Evolutionary conservation across 1,140 invertebrate genomes (phyloP), one percentile per base, ranked within the genome.

Genomic region (Solenopsis fugax): DNA sequence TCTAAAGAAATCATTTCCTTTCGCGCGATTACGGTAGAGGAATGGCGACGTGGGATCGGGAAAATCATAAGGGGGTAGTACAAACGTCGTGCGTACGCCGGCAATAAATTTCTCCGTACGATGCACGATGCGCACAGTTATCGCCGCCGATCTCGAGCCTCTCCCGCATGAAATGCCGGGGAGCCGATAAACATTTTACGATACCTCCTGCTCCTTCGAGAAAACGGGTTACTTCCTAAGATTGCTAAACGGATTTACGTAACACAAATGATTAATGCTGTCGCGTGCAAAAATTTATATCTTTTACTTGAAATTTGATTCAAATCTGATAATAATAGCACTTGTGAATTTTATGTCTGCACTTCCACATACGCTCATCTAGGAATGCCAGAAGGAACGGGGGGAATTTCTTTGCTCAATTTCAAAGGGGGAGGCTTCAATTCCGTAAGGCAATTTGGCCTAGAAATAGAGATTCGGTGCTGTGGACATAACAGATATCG

Each of bases 1-100:
- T 88, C 48, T 60, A 73, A 89, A 87, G 88, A 72, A 90, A 89
- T 71, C 65, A 86, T 81, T 75, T 73, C 67, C 62, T 73, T 54
- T 86, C 52, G 69, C 86, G 54, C 54, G 73, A 88, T 60, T 77
- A 71, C 56, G 45, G 82, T 67, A 18, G 54, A 84, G 54, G 13
- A 88, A 89, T 73, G 52, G 82, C 54, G 69, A 73, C 41, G 24
- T 62, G 41, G 6, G 67, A 84, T 84, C 69, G 69, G 41, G 69
- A 73, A 73, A 84, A 62, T 84, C 69, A 73, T 82, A 73, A 84
- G 67, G 67, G 78, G 41, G 41, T 84, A 60, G 41, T 73, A 73
- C 80, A 60, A 73, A 75, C 54, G 69, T 82, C 80, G 80, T 69
- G 69, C 41, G 67, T 73, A 69, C 24, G 56, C 24, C 54, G 54